Percentiles rank a stretch among this genome's conserved stretches.
Conservation (phyloP, 2,888 invertebrate genomes). For the Pandemis heparana region DNA sequence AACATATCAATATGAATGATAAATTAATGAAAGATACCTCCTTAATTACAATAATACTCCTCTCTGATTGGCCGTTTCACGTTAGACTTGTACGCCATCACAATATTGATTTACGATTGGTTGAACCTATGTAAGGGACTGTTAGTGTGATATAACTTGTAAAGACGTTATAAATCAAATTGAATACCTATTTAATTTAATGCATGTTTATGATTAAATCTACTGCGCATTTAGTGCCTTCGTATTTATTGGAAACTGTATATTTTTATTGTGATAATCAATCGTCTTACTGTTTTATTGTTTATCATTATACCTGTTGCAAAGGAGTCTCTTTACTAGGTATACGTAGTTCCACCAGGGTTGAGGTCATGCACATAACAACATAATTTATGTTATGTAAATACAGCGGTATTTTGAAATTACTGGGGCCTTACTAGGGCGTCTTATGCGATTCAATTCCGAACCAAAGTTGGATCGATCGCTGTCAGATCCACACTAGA, state of each 20-base stretch:
- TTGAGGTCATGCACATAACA: too few species aligned
- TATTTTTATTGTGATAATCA: not conserved
- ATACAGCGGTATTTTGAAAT: too few species aligned
- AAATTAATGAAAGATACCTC: slow-evolving; percentile 19
- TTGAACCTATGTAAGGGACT: slow-evolving; percentile 49
- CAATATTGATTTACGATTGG: slow-evolving; percentile 65
- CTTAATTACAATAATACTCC: slow-evolving; percentile 38
- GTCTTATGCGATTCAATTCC: too few species aligned
- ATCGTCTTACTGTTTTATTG: not conserved
- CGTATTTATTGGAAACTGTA: not conserved
- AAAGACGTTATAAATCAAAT: slow-evolving; percentile 31
- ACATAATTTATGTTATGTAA: too few species aligned
- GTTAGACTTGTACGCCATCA: slow-evolving; percentile 49
- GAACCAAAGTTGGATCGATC: too few species aligned
- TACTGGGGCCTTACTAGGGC: too few species aligned
- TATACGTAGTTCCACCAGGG: too few species aligned
- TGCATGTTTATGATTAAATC: slow-evolving; percentile 11
- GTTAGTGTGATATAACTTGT: slow-evolving; percentile 19
- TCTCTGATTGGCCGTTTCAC: slow-evolving; percentile 56
- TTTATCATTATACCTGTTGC: too few species aligned
- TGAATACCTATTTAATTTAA: slow-evolving; percentile 4
- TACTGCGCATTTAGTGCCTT: slow-evolving; percentile 7
- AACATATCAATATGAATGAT: slow-evolving; percentile 33
- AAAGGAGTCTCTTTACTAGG: too few species aligned
- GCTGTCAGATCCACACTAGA: too few species aligned